Base-by-base conservation (phyloP, 2,113 vertebrate genomes). In the Cyprinus carpio region DNA sequence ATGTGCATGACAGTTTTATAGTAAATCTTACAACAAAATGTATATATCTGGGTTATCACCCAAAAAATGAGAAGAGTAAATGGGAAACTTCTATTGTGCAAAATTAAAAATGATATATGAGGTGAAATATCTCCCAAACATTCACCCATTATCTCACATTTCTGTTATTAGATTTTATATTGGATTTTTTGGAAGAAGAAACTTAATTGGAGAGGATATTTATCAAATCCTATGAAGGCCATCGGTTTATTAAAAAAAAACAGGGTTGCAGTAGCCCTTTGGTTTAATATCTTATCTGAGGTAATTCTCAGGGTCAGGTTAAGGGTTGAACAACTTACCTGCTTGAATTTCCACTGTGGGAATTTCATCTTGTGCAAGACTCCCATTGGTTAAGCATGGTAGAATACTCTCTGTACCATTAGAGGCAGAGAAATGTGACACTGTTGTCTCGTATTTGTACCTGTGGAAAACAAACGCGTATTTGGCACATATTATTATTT, bases 401-500 rank as follows among this genome's bases (percentile, higher is more conserved):
- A 93, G 85, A 20, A 85, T 71, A 37, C 16, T 88, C 74, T 91
- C 89, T 27, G 90, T 93, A 67, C 71, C 89, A 89, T 95, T 95
- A 46, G 5, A 15, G 23, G 6, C 46, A 0, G 9, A 10, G 20
- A 3, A 86, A 77, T 92, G 92, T 67, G 89, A 86, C 88, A 95
- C 69, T n/a, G 89, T 93, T 20, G 94, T 95, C 89, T 95, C 95
- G 75, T 95, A 95, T 88, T 93, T 90, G 86, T 95, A 95, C 82
- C 95, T 95, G 82, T 86, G 20, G 23, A 67, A 10, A 65, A 62
- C n/a, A 62, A 29, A 49, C 74, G 51, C 0, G 6, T 15, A 25
- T 75, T 75, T 51, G 6, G 16, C 18, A n/a, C 25, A n/a, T 11
- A 37, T 23, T 54, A 37, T 23, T 54, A 29, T n/a, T 31, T 23